Percentiles rank a stretch among this genome's conserved stretches.
Evolutionary conservation across 2,888 invertebrate genomes (phyloP).

Genomic region (Eilema caniola): DNA sequence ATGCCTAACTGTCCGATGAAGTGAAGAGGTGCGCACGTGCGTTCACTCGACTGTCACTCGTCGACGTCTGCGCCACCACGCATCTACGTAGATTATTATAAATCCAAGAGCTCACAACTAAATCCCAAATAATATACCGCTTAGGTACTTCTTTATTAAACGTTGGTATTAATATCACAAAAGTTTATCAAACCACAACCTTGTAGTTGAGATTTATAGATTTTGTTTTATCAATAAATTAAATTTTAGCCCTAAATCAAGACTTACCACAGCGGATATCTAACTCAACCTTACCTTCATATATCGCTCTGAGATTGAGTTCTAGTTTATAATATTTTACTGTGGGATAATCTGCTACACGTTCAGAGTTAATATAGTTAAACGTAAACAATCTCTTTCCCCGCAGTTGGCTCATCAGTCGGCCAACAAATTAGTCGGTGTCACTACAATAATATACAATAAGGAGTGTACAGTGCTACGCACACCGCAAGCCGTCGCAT

Average conservation of each 20-base stretch:
- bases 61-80: conserved; percentile 59
- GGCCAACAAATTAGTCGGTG: conserved; percentile 85
- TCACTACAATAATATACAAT: conserved; percentile 86
- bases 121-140: conserved; percentile 66
- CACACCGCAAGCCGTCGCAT: conserved; percentile 78
- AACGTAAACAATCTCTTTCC: conserved; percentile 80
- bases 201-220: conserved; percentile 17
- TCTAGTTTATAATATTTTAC: conserved; percentile 44
- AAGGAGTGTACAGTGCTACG: conserved; percentile 74
- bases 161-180: conserved; percentile 26
- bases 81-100: conserved; percentile 70
- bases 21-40: conserved; percentile 72
- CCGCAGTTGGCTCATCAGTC: conserved; percentile 83
- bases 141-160: conserved; percentile 52
- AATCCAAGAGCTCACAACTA: conserved; percentile 77
- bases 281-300: conserved; percentile 35
- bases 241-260: conserved; percentile 34
- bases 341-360: conserved; percentile 53
- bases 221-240: conserved; percentile 24
- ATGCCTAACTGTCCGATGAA: conserved; percentile 57
- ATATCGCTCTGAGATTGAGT: conserved; percentile 27
- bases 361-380: conserved; percentile 71
- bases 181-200: conserved; percentile 22
- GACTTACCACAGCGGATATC: conserved; percentile 29
- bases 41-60: conserved; percentile 61